These are phyloP conservation scores for Entomobrya proxima DNA, from an alignment of 2,888 invertebrate species.

Conservation along the genomic window DNA sequence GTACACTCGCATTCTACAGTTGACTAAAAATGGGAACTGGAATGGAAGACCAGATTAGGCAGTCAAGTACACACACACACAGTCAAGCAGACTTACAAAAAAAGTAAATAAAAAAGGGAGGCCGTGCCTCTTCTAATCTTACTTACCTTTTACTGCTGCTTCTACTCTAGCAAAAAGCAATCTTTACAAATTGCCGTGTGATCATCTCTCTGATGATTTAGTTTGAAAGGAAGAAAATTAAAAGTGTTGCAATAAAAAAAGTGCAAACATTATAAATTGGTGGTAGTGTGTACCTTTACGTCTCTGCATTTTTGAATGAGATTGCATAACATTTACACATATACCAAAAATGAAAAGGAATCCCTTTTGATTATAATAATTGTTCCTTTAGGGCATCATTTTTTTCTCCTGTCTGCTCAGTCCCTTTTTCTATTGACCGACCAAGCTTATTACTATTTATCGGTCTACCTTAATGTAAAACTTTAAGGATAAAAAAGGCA, in stretches of 20 bases:
- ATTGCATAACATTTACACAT: background rate
- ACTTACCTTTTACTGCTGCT: background rate
- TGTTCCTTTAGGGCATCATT: conserved; percentile 29
- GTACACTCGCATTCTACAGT: background rate
- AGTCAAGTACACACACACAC: background rate
- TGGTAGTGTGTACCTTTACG: background rate
- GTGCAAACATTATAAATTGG: background rate
- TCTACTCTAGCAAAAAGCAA: background rate
- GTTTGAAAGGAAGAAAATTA: conserved; percentile 26
- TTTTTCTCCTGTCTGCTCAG: too few relatives aligned
- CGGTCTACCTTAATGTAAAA: conserved; percentile 12
- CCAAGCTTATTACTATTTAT: conserved; percentile 18
- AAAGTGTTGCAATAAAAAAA: conserved; percentile 31
- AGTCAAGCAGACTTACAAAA: background rate
- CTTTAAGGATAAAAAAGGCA: conserved; percentile 24
- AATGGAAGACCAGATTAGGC: conserved; percentile 36
- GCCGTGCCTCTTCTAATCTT: background rate
- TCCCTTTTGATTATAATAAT: background rate
- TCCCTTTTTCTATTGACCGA: background rate
- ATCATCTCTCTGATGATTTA: too few relatives aligned
- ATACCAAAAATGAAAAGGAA: background rate
- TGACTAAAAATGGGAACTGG: conserved; percentile 58
- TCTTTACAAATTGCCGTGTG: background rate
- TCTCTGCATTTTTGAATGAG: background rate
- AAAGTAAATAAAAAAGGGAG: background rate